Percentiles rank a stretch among this genome's conserved stretches.
Conservation (phyloP, 2,888 invertebrate genomes). For the Plebejus anna region DNA sequence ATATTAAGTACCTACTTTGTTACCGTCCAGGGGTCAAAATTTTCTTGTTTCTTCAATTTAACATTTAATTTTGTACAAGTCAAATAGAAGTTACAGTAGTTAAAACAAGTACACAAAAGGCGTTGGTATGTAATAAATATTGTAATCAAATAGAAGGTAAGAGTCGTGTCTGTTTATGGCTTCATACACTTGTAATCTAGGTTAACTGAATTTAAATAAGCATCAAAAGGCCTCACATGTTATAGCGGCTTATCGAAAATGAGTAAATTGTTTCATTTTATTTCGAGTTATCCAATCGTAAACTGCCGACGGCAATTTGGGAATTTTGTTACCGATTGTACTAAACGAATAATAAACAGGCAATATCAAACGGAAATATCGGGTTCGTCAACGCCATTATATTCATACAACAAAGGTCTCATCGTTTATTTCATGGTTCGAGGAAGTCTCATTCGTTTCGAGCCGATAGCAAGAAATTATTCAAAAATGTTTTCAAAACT, state of each 20-base stretch:
- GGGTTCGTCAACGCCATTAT: slow-evolving; percentile 62
- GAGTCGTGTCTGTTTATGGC: slow-evolving; percentile 41
- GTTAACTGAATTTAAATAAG: slow-evolving; percentile 43
- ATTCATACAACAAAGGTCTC: slow-evolving; percentile 62
- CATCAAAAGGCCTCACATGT: slow-evolving; percentile 40
- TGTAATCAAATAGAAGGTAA: slow-evolving; percentile 38
- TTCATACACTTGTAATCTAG: slow-evolving; percentile 41
- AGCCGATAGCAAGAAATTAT: slow-evolving; percentile 34
- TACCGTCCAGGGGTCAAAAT: neutral
- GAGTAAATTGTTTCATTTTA: slow-evolving; percentile 37
- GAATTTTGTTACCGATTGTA: slow-evolving; percentile 51
- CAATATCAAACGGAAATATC: slow-evolving; percentile 70
- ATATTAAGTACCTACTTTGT: neutral
- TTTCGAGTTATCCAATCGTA: slow-evolving; percentile 35
- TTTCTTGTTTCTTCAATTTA: neutral
- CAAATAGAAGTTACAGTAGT: neutral
- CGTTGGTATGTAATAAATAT: slow-evolving; percentile 34
- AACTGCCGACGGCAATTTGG: slow-evolving; percentile 36
- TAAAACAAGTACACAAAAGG: slow-evolving; percentile 4
- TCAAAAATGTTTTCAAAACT: neutral
- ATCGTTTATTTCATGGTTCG: slow-evolving; percentile 47
- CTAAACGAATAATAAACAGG: slow-evolving; percentile 55
- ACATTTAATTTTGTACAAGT: no score
- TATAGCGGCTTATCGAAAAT: slow-evolving; percentile 40
- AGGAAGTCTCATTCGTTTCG: slow-evolving; percentile 45